These are phyloP conservation scores for Laothoe populi DNA, from an alignment of 2,888 invertebrate species.

Conservation along the genomic window DNA sequence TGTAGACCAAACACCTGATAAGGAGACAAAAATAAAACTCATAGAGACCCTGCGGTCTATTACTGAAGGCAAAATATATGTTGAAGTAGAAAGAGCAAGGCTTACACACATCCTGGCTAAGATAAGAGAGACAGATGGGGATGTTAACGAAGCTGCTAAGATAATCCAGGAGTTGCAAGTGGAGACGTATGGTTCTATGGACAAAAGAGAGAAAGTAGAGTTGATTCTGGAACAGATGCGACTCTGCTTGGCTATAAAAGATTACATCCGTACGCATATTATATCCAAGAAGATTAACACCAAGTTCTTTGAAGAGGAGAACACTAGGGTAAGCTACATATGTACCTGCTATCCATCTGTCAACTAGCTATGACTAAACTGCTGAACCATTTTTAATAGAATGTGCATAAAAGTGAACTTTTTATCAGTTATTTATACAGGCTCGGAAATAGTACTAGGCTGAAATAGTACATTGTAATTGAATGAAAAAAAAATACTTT, in stretches of 20 bases:
- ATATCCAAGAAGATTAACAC: constrained; percentile 99
- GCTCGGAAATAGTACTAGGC: too few relatives aligned
- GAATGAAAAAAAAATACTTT: too few relatives aligned
- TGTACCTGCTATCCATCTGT: too few relatives aligned
- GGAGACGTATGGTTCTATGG: constrained; percentile 99
- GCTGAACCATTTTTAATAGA: too few relatives aligned
- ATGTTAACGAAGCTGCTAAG: constrained; percentile 94
- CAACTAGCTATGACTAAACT: too few relatives aligned
- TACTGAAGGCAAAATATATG: constrained; percentile 99
- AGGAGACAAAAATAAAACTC: constrained; percentile 95
- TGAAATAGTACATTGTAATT: too few relatives aligned
- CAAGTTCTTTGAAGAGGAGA: constrained; percentile 97
- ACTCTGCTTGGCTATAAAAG: constrained; percentile 96
- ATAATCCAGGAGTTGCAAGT: constrained; percentile 97
- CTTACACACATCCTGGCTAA: constrained; percentile 95
- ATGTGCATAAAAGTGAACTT: too few relatives aligned
- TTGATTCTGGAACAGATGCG: constrained; percentile 99
- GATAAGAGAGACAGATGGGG: constrained; percentile 92
- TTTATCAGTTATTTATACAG: too few relatives aligned
- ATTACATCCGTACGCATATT: constrained; percentile 98
- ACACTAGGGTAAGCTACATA: constrained; percentile 79
- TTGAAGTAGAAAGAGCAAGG: constrained; percentile 99
- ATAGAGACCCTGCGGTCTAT: constrained; percentile 98
- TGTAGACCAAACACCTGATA: constrained; percentile 95
- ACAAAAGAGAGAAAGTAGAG: constrained; percentile 98